Percentiles rank a stretch among this genome's conserved stretches.
phyloP scores from a whole-genome alignment of 2,888 invertebrate genomes.

The Eustalomyia histrio region DNA sequence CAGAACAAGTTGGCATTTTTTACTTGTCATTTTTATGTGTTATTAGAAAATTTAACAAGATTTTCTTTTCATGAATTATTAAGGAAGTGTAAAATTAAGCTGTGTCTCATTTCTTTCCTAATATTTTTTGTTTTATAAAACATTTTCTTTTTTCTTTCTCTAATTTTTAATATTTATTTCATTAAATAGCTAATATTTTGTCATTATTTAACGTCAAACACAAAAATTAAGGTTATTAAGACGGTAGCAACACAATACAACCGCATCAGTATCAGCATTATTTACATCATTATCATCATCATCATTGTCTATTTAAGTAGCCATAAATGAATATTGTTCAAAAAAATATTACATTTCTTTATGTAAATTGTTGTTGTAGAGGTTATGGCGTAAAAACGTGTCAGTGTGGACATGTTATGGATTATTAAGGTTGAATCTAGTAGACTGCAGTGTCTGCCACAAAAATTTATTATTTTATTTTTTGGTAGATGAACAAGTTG shows the following conservation, averaged over 20 bases:
- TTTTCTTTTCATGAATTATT: no score
- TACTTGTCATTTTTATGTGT: no score
- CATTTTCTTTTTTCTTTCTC: no score
- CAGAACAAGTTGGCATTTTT: no score
- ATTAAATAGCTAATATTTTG: neutral
- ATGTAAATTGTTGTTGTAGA: neutral
- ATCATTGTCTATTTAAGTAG: neutral
- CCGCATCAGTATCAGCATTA: neutral
- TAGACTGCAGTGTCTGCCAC: no score
- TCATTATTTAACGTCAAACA: constrained; percentile 1
- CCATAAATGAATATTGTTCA: neutral
- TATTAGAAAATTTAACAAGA: no score
- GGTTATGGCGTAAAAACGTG: constrained; percentile 16
- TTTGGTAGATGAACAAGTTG: no score
- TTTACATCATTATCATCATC: constrained; percentile 7
- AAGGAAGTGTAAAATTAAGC: no score
- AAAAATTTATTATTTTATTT: neutral
- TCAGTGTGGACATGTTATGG: neutral
- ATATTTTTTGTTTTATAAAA: no score
- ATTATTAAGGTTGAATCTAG: neutral
- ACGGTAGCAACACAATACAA: neutral
- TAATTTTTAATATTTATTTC: neutral
- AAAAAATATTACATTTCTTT: neutral
- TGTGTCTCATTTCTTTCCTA: no score
- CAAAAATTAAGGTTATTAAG: neutral